Evolutionary conservation across 2,797 vertebrate genomes (phyloP).

Genomic region (Ciconia nigra): DNA sequence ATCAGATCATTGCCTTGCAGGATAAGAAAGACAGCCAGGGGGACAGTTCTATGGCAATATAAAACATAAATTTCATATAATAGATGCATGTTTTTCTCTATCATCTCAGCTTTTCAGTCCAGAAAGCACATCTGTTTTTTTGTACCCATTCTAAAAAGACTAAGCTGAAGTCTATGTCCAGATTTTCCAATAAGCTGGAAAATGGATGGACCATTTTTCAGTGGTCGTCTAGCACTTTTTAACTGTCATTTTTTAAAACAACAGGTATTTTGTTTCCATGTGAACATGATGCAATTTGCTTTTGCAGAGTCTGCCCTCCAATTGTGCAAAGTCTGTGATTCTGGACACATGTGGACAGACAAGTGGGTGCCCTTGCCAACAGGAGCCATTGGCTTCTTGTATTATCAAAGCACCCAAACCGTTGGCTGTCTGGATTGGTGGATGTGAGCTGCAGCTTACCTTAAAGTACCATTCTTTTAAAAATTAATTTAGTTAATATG

Average conservation of each 20-base stretch:
- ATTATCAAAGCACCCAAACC: background rate
- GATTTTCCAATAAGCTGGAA: background rate
- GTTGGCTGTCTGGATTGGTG: background rate
- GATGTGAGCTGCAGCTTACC: background rate
- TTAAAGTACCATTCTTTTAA: background rate
- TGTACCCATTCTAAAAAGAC: background rate
- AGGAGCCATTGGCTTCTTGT: background rate
- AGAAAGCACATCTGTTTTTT: background rate
- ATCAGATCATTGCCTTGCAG: background rate
- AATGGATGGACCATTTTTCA: background rate
- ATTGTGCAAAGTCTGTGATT: background rate
- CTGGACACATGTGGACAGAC: background rate
- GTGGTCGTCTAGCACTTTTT: background rate
- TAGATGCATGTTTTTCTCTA: background rate
- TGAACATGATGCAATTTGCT: background rate
- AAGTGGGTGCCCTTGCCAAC: background rate
- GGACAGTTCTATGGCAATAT: background rate
- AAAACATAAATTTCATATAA: background rate
- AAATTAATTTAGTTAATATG: background rate
- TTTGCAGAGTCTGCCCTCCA: background rate
- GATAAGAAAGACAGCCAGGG: background rate
- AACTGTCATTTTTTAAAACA: background rate
- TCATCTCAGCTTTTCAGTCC: background rate
- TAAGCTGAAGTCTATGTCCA: background rate
- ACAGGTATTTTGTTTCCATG: background rate